phyloP scores from a whole-genome alignment of 2,888 invertebrate species.

The Matsumyia berberina region DNA sequence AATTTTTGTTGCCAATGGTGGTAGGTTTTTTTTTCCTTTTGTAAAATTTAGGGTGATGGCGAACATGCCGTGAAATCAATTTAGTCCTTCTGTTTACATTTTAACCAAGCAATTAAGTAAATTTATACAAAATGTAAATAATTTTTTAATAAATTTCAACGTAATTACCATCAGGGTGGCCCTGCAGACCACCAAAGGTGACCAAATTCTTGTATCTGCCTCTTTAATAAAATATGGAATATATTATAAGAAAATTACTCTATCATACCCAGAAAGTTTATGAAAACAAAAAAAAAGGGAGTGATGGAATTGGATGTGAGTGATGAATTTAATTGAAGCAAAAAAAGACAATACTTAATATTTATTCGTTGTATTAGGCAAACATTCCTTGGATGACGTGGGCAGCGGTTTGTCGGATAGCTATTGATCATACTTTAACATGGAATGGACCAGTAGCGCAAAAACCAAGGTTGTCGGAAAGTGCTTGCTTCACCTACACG shows the following conservation, averaged over 20 bases:
- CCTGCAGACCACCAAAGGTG: constrained; percentile 65
- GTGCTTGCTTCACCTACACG: no score
- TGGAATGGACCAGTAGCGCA: no score
- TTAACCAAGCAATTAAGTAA: constrained; percentile 62
- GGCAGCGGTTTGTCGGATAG: no score
- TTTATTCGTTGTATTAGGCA: no score
- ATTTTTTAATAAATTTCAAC: constrained; percentile 58
- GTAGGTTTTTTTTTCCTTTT: neutral
- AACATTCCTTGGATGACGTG: no score
- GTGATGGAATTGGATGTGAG: no score
- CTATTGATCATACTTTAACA: no score
- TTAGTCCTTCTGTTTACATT: constrained; percentile 52
- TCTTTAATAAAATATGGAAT: constrained; percentile 21
- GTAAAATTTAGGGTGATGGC: constrained; percentile 54
- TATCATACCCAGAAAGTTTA: constrained; percentile 33
- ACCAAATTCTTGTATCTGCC: constrained; percentile 32
- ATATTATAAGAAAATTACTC: constrained; percentile 56
- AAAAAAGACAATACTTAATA: no score
- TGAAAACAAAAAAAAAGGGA: neutral
- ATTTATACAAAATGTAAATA: constrained; percentile 67
- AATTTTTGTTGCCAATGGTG: constrained; percentile 40
- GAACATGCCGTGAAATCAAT: constrained; percentile 53
- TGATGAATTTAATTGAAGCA: no score
- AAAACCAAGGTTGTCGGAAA: no score
- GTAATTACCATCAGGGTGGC: constrained; percentile 55